Conservation (phyloP, 2,113 vertebrate species). For the Anolis carolinensis region DNA sequence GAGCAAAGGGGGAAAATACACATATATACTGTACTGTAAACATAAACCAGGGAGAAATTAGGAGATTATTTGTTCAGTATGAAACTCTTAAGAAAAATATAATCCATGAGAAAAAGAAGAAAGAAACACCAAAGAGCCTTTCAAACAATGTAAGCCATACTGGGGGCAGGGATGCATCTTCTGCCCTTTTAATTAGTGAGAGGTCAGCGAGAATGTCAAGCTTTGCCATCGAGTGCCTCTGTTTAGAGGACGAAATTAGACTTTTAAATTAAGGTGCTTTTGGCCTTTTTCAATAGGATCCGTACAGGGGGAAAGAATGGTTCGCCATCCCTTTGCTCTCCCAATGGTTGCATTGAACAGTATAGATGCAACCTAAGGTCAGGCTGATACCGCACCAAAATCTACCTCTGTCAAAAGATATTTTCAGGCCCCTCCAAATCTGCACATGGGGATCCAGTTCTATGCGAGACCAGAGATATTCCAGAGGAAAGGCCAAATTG, state of each 20-base stretch:
- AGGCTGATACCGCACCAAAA: neutral
- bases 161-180: constrained; percentile 4
- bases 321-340: constrained; percentile 15
- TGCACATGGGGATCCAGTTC: constrained; percentile 7
- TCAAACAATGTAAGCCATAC: constrained; percentile 9
- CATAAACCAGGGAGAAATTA: neutral
- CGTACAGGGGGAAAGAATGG: constrained; percentile 11
- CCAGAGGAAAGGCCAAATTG: constrained; percentile 15
- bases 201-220: constrained; percentile 29
- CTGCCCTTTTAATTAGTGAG: constrained; percentile 29
- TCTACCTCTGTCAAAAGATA: constrained; percentile 12
- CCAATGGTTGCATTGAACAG: constrained; percentile 2
- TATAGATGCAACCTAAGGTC: constrained; percentile 14
- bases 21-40: too few species aligned
- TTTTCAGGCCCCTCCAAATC: constrained; percentile 10
- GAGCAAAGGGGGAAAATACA: neutral
- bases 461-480: neutral
- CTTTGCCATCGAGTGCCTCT: constrained; percentile 25
- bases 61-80: constrained; percentile 5
- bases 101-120: neutral
- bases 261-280: constrained; percentile 44
- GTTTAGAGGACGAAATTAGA: constrained; percentile 32
- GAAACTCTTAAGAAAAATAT: neutral
- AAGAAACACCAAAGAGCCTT: constrained; percentile 6
- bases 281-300: constrained; percentile 26